Conservation (phyloP, 2,797 vertebrate species). For the Halcyon smyrnensis region DNA sequence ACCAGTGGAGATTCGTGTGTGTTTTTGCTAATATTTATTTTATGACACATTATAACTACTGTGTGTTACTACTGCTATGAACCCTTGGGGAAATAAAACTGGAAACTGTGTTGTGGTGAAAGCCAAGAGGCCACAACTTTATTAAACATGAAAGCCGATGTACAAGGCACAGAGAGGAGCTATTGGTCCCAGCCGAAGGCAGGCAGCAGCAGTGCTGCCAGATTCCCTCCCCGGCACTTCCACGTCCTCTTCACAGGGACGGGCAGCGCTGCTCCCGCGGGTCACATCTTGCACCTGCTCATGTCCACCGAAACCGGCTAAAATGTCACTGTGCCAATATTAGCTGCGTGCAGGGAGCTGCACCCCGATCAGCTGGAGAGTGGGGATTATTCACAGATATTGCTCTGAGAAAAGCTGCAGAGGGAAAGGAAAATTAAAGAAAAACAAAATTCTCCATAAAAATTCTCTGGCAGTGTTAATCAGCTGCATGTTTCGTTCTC, state of each 20-base stretch:
- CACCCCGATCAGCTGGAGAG: not conserved
- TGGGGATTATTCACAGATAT: not conserved
- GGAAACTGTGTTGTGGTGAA: conserved; percentile 42
- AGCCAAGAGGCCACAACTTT: conserved; percentile 67
- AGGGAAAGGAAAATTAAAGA: conserved; percentile 30
- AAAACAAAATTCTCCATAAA: not conserved
- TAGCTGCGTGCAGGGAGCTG: not conserved
- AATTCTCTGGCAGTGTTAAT: not conserved
- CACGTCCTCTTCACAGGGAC: not conserved
- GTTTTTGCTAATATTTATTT: conserved; percentile 72
- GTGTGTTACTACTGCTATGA: conserved; percentile 38
- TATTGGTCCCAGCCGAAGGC: accelerated
- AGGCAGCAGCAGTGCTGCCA: not conserved
- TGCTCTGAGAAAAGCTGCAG: not conserved
- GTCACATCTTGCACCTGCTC: conserved; percentile 16
- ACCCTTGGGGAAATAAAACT: conserved; percentile 73
- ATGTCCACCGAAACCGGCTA: not conserved
- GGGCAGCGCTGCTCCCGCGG: not conserved
- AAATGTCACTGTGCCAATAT: conserved; percentile 48
- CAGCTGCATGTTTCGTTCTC: not conserved
- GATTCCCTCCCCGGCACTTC: not conserved
- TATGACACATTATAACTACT: conserved; percentile 65
- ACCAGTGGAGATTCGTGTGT: not conserved
- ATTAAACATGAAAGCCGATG: conserved; percentile 38
- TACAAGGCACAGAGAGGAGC: not conserved